Percentiles rank a stretch among this genome's conserved stretches.
Conservation (phyloP, 2,113 vertebrate genomes). For the Myotis brandtii region DNA sequence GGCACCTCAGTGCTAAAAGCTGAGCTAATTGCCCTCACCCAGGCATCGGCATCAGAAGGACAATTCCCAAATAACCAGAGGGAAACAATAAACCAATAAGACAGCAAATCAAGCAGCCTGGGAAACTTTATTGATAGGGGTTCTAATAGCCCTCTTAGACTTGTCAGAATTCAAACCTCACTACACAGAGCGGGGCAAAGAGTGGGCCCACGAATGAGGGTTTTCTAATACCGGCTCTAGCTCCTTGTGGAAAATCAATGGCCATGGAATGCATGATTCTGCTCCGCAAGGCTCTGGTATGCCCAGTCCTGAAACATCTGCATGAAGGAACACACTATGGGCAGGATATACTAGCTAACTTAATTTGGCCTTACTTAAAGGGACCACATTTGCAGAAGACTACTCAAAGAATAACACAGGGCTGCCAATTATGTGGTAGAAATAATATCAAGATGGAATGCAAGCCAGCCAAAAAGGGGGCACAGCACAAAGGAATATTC, state of each 20-base stretch:
- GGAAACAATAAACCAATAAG: background rate
- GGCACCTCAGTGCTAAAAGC: background rate
- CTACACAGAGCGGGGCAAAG: background rate
- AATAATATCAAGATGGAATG: background rate
- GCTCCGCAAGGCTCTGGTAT: background rate
- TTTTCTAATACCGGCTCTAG: background rate
- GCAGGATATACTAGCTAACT: background rate
- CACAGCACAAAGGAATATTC: background rate
- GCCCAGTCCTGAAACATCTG: background rate
- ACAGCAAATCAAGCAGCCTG: background rate
- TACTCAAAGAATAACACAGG: background rate
- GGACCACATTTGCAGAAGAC: background rate
- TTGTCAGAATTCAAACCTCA: background rate
- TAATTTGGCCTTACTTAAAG: background rate
- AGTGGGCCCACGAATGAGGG: background rate
- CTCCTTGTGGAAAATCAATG: background rate
- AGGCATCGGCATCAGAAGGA: background rate
- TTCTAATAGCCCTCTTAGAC: background rate
- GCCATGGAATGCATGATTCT: background rate
- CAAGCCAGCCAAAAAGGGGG: background rate
- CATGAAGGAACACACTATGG: background rate
- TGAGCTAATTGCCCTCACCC: background rate
- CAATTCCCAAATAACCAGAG: background rate
- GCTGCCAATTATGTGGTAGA: background rate
- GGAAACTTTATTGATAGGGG: background rate